Conservation (phyloP, 2,888 invertebrate species). For the Tenthredo livida region DNA sequence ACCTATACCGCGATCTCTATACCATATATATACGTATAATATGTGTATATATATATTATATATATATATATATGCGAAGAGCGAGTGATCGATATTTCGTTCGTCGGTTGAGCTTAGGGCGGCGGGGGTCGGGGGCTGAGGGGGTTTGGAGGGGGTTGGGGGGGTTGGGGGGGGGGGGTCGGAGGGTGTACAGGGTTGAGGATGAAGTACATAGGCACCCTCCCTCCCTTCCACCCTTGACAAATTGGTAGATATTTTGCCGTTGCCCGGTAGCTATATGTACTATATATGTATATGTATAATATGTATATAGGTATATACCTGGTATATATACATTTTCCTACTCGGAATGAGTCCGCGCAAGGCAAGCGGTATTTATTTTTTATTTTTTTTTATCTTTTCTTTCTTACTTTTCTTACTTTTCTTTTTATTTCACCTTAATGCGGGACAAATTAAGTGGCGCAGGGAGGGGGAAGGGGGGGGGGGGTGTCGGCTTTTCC, state of each 20-base stretch:
- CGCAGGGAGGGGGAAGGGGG: background rate
- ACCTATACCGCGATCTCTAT: background rate
- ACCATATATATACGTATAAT: background rate
- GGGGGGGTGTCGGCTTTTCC: conserved; percentile 17
- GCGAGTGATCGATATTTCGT: conserved; percentile 44
- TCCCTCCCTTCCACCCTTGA: conserved; percentile 25
- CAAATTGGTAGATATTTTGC: conserved; percentile 49
- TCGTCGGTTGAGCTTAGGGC: background rate
- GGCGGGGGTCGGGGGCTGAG: background rate
- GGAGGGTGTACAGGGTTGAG: background rate
- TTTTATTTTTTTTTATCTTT: background rate
- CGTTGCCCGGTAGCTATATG: background rate
- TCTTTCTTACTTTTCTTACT: background rate
- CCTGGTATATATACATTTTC: background rate
- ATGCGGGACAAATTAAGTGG: conserved; percentile 61
- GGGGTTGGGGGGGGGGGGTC: too few relatives aligned
- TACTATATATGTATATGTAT: background rate
- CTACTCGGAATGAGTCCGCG: background rate
- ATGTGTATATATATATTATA: background rate
- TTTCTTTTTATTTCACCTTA: conserved; percentile 48
- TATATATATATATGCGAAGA: background rate
- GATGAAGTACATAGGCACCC: conserved; percentile 28
- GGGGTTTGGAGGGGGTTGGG: too few relatives aligned
- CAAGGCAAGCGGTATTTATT: background rate
- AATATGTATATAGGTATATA: background rate